A percentile compares a stretch with the other conserved stretches of the same genome.
Evolutionary conservation across 1,140 invertebrate genomes (phyloP).

Genomic region (Leptinotarsa undecemlineata): DNA sequence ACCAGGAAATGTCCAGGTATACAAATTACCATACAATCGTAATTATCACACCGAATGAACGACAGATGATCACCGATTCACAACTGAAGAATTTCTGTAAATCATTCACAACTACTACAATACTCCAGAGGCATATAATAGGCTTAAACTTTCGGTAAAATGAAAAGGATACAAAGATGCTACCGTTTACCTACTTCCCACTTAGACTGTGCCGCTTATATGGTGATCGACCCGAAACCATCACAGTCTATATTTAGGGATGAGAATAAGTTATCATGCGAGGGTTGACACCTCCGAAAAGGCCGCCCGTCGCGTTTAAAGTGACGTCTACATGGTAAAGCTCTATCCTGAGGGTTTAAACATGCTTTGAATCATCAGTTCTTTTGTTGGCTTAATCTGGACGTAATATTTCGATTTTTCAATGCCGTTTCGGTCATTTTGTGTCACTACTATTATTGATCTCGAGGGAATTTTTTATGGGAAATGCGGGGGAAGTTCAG

Average conservation of each 20-base stretch:
- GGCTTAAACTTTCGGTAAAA: conserved; percentile 35
- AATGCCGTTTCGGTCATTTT: conserved; percentile 26
- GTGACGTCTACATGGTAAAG: conserved; percentile 44
- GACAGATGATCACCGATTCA: conserved; percentile 6
- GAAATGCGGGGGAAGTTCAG: neutral
- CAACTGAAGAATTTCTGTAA: conserved; percentile 12
- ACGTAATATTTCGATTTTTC: conserved; percentile 27
- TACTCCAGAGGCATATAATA: conserved; percentile 14
- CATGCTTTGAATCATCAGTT: conserved; percentile 24
- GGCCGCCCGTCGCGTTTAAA: conserved; percentile 35
- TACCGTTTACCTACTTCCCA: conserved; percentile 29
- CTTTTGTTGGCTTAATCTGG: conserved; percentile 23
- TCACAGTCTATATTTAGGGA: conserved; percentile 27
- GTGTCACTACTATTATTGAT: conserved; percentile 18
- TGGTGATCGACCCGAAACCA: neutral
- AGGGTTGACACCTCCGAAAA: conserved; percentile 42
- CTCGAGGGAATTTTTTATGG: conserved; percentile 10
- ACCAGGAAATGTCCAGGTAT: neutral
- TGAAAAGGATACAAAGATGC: conserved; percentile 38
- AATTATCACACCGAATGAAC: conserved; percentile 3
- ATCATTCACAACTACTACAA: conserved; percentile 24
- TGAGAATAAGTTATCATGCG: conserved; percentile 41
- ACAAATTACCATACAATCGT: conserved; percentile 3
- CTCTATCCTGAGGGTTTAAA: conserved; percentile 37
- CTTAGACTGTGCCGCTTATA: conserved; percentile 20